Evolutionary conservation across 1,140 invertebrate species (phyloP), one percentile per base, ranked within the genome.

Genomic region (Ceratitis capitata): DNA sequence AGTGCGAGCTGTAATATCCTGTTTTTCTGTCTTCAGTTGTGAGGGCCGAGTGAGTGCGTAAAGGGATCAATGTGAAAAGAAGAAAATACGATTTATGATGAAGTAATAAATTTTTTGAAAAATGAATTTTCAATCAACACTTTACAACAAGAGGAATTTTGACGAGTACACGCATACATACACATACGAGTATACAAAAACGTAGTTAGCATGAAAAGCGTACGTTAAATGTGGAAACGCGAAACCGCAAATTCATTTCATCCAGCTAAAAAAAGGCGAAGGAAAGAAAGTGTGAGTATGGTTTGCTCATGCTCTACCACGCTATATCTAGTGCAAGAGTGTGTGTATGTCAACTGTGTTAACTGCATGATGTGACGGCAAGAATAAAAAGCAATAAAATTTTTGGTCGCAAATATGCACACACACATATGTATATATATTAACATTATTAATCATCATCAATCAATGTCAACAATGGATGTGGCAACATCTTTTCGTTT

Each of bases 371-470:
- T 69, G 61, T 39, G 61, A 83, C 19, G 82, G 53, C 29, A 58
- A 26, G 53, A 83, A 83, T 51, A 26, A 78, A 78, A 26, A 83
- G 29, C 47, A 58, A 51, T 51, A 83, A 83, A 83, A 58, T n/a
- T n/a, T n/a, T n/a, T n/a, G n/a, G n/a, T n/a, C n/a, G n/a, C n/a
- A n/a, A n/a, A n/a, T n/a, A n/a, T n/a, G n/a, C n/a, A n/a, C n/a
- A n/a, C n/a, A n/a, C n/a, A n/a, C n/a, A n/a, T n/a, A n/a, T n/a
- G n/a, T n/a, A n/a, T n/a, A 83, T 83, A 42, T 29, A 53, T 47
- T n/a, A 83, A 83, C 82, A 83, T 53, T 53, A 83, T 83, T 83
- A 83, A 83, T 83, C 82, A 83, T 83, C 82, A 83, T 83, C 82
- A 56, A 83, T 83, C 82, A 83, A 83, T 83, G 82, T 83, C 82